Evolutionary conservation across 2,113 vertebrate species (phyloP).

Genomic region (Pyxicephalus adspersus): DNA sequence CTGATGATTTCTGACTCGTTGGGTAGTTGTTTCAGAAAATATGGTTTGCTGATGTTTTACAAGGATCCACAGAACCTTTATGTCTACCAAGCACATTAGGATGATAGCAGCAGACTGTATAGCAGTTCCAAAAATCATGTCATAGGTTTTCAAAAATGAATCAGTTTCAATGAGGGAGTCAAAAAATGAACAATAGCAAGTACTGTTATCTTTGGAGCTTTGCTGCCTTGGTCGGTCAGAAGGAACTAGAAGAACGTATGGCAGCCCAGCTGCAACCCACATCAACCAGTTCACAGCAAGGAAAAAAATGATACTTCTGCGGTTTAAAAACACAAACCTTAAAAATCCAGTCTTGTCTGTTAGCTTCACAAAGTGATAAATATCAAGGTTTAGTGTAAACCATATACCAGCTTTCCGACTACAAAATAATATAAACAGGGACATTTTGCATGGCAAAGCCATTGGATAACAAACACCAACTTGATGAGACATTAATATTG

Average conservation of each 20-base stretch:
- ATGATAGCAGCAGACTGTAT: not conserved
- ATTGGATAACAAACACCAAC: not conserved
- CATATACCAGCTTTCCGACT: conserved; percentile 5
- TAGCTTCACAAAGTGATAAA: not conserved
- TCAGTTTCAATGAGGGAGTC: not conserved
- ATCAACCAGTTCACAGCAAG: conserved; percentile 5
- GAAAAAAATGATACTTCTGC: not conserved
- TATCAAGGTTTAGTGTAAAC: not conserved
- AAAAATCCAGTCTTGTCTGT: not conserved
- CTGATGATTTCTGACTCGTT: not conserved
- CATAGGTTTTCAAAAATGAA: conserved; percentile 8
- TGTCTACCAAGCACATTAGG: conserved; percentile 1
- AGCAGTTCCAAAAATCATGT: conserved; percentile 3
- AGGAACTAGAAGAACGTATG: not conserved
- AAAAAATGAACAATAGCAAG: conserved; percentile 5
- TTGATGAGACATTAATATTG: not conserved
- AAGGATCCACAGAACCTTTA: conserved; percentile 15
- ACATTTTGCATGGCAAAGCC: conserved; percentile 9
- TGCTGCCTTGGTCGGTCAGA: not conserved
- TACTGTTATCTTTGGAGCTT: not conserved
- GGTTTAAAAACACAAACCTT: not conserved
- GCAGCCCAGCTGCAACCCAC: not conserved
- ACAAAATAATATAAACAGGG: conserved; percentile 10
- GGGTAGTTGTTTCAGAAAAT: not conserved
- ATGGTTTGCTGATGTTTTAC: not conserved